Evolutionary conservation across 2,888 invertebrate species (phyloP).

Genomic region (Aphelenchoides bicaudatus): DNA sequence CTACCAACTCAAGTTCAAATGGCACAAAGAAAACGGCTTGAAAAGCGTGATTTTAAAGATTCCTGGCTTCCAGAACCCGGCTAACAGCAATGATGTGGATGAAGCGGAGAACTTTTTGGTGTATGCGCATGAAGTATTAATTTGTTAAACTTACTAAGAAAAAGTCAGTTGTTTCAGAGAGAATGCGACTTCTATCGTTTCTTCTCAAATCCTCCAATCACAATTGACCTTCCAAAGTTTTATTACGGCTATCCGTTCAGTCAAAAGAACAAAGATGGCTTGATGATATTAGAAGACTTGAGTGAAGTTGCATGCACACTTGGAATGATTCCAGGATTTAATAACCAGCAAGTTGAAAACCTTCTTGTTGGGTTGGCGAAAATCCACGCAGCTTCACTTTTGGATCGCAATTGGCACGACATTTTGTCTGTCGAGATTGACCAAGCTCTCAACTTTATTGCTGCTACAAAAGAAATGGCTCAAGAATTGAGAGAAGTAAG

Average conservation of each 20-base stretch:
- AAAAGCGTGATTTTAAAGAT: slow-evolving; percentile 41
- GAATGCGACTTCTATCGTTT: slow-evolving; percentile 29
- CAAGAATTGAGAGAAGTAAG: slow-evolving; percentile 18
- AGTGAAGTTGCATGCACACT: slow-evolving; percentile 23
- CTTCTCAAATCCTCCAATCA: slow-evolving; percentile 22
- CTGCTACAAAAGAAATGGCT: background rate
- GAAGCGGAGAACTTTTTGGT: slow-evolving; percentile 21
- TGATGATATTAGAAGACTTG: slow-evolving; percentile 40
- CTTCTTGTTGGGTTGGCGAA: slow-evolving; percentile 34
- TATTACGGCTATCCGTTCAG: slow-evolving; percentile 35
- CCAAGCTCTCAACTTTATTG: slow-evolving; percentile 19
- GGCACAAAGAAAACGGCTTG: slow-evolving; percentile 30
- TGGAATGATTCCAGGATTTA: slow-evolving; percentile 36
- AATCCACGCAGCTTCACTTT: slow-evolving; percentile 34
- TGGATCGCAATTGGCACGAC: slow-evolving; percentile 27
- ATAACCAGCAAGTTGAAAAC: slow-evolving; percentile 34
- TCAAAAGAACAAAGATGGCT: slow-evolving; percentile 24
- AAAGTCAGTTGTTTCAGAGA: slow-evolving; percentile 25
- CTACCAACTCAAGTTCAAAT: slow-evolving; percentile 39
- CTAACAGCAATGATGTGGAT: slow-evolving; percentile 3
- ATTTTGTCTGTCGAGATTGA: background rate
- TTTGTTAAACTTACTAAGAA: too few relatives aligned
- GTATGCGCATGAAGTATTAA: slow-evolving; percentile 34
- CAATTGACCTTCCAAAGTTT: slow-evolving; percentile 30
- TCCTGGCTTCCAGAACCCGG: slow-evolving; percentile 25